A percentile compares a stretch with the other conserved stretches of the same genome.
Conservation (phyloP, 2,888 invertebrate species). For the Philereme transversata region DNA sequence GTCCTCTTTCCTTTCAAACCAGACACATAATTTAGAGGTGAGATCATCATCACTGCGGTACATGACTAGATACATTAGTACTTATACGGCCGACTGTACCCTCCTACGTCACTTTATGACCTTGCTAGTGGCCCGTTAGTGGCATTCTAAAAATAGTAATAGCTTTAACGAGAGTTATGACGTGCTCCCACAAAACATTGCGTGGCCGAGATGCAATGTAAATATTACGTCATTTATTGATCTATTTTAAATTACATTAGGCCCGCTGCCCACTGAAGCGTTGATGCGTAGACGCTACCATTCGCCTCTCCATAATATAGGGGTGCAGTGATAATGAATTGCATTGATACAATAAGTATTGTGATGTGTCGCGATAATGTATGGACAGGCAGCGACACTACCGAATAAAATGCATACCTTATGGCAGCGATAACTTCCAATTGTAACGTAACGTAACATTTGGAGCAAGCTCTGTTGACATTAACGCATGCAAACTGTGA, state of each 20-base stretch:
- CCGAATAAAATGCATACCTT: too few relatives aligned
- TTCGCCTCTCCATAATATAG: too few relatives aligned
- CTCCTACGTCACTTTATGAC: slow-evolving; percentile 26
- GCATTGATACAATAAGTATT: too few relatives aligned
- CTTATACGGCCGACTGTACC: slow-evolving; percentile 4
- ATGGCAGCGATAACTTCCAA: too few relatives aligned
- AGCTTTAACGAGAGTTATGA: slow-evolving; percentile 43
- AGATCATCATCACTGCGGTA: slow-evolving; percentile 18
- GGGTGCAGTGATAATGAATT: too few relatives aligned
- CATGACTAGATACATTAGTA: background rate
- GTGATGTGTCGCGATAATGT: too few relatives aligned
- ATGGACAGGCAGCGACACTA: too few relatives aligned
- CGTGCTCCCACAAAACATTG: slow-evolving; percentile 23
- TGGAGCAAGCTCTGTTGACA: too few relatives aligned
- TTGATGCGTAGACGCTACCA: background rate
- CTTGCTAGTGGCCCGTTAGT: slow-evolving; percentile 31
- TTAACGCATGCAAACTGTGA: too few relatives aligned
- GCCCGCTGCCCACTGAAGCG: background rate
- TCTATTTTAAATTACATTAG: background rate
- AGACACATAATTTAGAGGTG: slow-evolving; percentile 22
- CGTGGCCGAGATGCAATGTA: slow-evolving; percentile 17
- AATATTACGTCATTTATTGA: slow-evolving; percentile 15
- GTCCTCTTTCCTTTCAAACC: slow-evolving; percentile 15
- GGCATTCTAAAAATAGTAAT: slow-evolving; percentile 45
- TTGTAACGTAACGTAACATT: too few relatives aligned